Evolutionary conservation across 2,113 vertebrate genomes (phyloP).

Genomic region (Scartelaos histophorus): DNA sequence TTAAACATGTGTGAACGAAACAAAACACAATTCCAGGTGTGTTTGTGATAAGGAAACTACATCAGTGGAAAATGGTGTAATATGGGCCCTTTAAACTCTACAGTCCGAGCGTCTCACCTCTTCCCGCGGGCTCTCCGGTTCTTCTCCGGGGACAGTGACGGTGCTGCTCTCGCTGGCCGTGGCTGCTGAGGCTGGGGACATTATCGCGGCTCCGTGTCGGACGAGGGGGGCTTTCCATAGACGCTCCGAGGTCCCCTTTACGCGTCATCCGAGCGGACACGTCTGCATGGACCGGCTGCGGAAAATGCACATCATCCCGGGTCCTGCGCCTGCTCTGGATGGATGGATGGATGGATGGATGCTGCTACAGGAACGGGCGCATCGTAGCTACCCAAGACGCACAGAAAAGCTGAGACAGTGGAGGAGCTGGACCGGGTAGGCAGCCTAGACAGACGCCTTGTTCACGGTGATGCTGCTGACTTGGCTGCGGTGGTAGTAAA

Average conservation of each 20-base stretch:
- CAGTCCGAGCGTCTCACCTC: slow-evolving; percentile 56
- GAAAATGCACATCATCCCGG: slow-evolving; percentile 18
- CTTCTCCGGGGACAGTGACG: slow-evolving; percentile 65
- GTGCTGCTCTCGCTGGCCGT: slow-evolving; percentile 72
- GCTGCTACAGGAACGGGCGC: slow-evolving; percentile 37
- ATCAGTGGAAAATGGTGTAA: too few relatives aligned
- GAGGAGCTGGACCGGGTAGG: slow-evolving; percentile 15
- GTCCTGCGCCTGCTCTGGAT: too few relatives aligned
- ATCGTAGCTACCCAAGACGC: slow-evolving; percentile 22
- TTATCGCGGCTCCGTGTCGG: slow-evolving; percentile 62
- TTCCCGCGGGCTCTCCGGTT: slow-evolving; percentile 67
- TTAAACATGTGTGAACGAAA: too few relatives aligned
- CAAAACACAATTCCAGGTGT: too few relatives aligned
- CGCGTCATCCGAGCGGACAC: slow-evolving; percentile 51
- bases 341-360: slow-evolving; percentile 27
- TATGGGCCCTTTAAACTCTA: too few relatives aligned
- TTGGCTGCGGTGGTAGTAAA: slow-evolving; percentile 21
- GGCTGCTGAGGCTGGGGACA: slow-evolving; percentile 77
- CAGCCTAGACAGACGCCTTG: slow-evolving; percentile 27
- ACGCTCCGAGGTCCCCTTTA: slow-evolving; percentile 26
- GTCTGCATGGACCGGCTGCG: not conserved
- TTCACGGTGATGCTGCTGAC: slow-evolving; percentile 7
- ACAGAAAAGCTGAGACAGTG: slow-evolving; percentile 4
- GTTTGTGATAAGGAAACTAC: too few relatives aligned
- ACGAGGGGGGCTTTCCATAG: slow-evolving; percentile 47